A percentile compares a stretch with the other conserved stretches of the same genome.
Conservation (phyloP, 2,113 vertebrate genomes). For the Nesospiza acunhae region DNA sequence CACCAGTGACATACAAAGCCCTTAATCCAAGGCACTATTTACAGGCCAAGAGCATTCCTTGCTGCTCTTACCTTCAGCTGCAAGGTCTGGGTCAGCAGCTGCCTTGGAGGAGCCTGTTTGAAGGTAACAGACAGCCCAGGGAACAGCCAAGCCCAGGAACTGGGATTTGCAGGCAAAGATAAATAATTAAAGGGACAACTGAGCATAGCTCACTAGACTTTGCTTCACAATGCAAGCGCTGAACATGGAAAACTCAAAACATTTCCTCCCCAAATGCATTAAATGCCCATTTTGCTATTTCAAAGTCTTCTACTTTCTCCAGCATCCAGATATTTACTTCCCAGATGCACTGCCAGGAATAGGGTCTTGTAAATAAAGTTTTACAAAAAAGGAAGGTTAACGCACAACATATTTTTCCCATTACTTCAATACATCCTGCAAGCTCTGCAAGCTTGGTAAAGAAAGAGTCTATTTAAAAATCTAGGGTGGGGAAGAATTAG, state of each 20-base stretch:
- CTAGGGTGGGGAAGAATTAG: constrained; percentile 63
- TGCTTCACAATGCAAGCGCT: neutral
- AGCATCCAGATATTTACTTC: neutral
- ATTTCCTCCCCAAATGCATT: neutral
- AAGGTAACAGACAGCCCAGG: neutral
- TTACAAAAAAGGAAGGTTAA: constrained; percentile 33
- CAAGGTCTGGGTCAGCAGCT: neutral
- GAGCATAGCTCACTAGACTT: neutral
- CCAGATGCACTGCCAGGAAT: constrained; percentile 4
- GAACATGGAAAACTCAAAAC: neutral
- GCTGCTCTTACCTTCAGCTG: neutral
- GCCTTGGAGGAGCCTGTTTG: neutral
- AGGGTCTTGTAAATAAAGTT: constrained; percentile 7
- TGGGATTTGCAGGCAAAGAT: neutral
- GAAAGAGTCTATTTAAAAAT: constrained; percentile 57
- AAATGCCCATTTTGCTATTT: neutral
- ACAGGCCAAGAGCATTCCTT: neutral
- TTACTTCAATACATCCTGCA: constrained; percentile 47
- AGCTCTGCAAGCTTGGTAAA: constrained; percentile 19
- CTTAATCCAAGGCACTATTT: neutral
- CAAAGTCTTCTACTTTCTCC: neutral
- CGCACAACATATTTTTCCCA: constrained; percentile 40
- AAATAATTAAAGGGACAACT: neutral
- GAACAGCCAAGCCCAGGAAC: neutral
- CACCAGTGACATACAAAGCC: neutral